Percentiles rank a stretch among this genome's conserved stretches.
These are phyloP conservation scores for Rugalucina vietnamica DNA, from an alignment of 2,888 invertebrate genomes.

Conservation along the genomic window DNA sequence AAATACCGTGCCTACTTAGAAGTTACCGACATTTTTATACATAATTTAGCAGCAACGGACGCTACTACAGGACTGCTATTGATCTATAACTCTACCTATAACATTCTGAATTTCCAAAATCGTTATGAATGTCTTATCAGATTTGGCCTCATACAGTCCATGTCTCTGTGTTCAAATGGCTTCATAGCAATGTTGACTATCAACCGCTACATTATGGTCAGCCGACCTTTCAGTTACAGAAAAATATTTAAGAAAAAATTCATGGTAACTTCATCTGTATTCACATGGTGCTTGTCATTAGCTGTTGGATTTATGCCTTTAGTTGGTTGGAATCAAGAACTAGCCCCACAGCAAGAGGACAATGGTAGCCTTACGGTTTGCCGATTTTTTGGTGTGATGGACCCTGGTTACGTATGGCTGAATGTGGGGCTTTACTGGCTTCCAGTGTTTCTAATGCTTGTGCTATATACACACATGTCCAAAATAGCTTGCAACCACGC, in stretches of 20 bases:
- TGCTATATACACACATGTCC: constrained; percentile 63
- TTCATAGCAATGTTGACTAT: constrained; percentile 64
- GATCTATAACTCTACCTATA: constrained; percentile 69
- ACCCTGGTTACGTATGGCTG: constrained; percentile 50
- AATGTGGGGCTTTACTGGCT: constrained; percentile 62
- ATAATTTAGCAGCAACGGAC: constrained; percentile 69
- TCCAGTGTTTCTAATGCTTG: constrained; percentile 61
- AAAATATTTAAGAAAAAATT: constrained; percentile 57
- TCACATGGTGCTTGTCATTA: constrained; percentile 61
- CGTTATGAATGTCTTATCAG: constrained; percentile 64
- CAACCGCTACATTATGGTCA: constrained; percentile 69
- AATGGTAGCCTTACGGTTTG: constrained; percentile 56
- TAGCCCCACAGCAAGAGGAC: constrained; percentile 31
- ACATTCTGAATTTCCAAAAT: constrained; percentile 71
- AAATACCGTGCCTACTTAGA: constrained; percentile 49
- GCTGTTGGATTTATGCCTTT: constrained; percentile 65
- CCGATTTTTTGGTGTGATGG: constrained; percentile 64
- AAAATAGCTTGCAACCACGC: constrained; percentile 64
- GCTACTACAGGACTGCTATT: constrained; percentile 67
- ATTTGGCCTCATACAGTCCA: constrained; percentile 60
- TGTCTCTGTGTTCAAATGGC: constrained; percentile 62
- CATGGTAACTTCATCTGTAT: constrained; percentile 45
- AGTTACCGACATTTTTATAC: constrained; percentile 63
- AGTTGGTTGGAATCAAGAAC: constrained; percentile 63
- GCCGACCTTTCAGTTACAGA: constrained; percentile 59